Percentiles rank a stretch among this genome's conserved stretches.
Conservation (phyloP, 2,113 vertebrate genomes). For the Triplophysa dalaica region DNA sequence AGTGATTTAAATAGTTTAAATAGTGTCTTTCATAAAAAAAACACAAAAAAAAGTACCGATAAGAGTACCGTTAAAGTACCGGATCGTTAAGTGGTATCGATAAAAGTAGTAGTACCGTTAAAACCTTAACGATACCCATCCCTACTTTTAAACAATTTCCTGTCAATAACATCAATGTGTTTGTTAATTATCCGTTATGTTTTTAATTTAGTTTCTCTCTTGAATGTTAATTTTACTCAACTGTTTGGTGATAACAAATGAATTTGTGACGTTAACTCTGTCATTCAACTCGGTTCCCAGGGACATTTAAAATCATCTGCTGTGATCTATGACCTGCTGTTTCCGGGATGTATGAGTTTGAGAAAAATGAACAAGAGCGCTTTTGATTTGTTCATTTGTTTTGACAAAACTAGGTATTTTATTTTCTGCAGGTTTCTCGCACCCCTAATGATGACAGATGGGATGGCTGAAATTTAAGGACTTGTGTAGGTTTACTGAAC, state of each 20-base stretch:
- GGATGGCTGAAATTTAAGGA: not conserved
- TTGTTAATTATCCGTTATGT: conserved; percentile 44
- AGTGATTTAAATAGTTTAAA: too few relatives aligned
- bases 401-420: not conserved
- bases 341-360: not conserved
- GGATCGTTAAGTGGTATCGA: too few relatives aligned
- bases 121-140: too few relatives aligned
- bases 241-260: conserved; percentile 60
- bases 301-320: not conserved
- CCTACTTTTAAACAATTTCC: not conserved
- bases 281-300: not conserved
- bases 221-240: conserved; percentile 64
- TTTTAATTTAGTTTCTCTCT: conserved; percentile 61
- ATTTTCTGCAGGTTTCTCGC: not conserved
- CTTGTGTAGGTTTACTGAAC: not conserved
- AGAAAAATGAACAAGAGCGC: not conserved
- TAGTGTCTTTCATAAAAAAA: too few relatives aligned
- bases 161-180: not conserved
- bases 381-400: conserved; percentile 12
- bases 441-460: conserved; percentile 6
- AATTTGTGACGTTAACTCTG: not conserved
- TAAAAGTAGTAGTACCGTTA: too few relatives aligned
- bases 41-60: too few relatives aligned
- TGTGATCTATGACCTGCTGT: not conserved
- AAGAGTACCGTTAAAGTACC: too few relatives aligned